Evolutionary conservation across 2,113 vertebrate species (phyloP).

Genomic region (Aphyosemion australe): DNA sequence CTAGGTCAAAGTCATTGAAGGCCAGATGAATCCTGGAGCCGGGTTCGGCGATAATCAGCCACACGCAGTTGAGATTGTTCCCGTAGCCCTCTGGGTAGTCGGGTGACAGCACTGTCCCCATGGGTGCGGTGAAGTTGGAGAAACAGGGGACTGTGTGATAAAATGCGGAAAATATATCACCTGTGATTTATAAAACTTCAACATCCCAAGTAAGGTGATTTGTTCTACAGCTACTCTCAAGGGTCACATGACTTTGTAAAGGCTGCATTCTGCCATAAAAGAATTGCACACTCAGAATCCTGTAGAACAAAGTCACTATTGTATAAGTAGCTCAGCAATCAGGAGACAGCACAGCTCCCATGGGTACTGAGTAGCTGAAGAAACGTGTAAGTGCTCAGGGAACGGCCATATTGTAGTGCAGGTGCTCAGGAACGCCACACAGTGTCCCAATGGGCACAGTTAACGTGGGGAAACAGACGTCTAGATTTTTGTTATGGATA

Average conservation of each 20-base stretch:
- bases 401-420: conserved; percentile 21
- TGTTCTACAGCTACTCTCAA: conserved; percentile 33
- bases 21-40: conserved; percentile 94
- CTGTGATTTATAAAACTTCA: conserved; percentile 9
- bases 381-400: conserved; percentile 41
- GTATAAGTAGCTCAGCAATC: conserved; percentile 59
- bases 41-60: conserved; percentile 93
- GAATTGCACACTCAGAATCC: conserved; percentile 26
- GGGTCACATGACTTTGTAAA: conserved; percentile 25
- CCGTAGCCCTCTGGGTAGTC: conserved; percentile 98
- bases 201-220: conserved; percentile 15
- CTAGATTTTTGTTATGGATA: conserved; percentile 33
- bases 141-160: conserved; percentile 90
- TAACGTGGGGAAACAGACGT: conserved; percentile 14
- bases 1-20: conserved; percentile 97
- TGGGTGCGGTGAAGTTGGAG: conserved; percentile 95
- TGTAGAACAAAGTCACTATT: conserved; percentile 44
- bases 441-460: conserved; percentile 26
- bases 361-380: conserved; percentile 48
- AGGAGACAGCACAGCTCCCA: conserved; percentile 51
- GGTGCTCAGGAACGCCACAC: conserved; percentile 12
- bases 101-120: conserved; percentile 95
- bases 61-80: conserved; percentile 97
- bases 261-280: conserved; percentile 29
- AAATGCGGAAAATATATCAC: conserved; percentile 24